Evolutionary conservation across 2,888 invertebrate genomes (phyloP), one percentile per base, ranked within the genome.

Genomic region (Poecilobothrus nobilitatus): DNA sequence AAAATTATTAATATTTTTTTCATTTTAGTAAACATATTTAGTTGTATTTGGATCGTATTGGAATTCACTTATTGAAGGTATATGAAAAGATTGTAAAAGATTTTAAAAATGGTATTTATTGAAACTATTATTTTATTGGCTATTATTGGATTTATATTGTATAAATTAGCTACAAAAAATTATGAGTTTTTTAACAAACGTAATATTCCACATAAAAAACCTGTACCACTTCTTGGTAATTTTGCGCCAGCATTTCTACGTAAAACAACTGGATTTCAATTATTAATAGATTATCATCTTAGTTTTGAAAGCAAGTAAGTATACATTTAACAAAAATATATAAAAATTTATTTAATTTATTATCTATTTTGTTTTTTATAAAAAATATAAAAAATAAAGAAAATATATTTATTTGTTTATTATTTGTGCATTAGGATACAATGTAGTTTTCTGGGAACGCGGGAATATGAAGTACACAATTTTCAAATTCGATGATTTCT

Each of bases 171-270:
- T 20, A 74, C 72, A 9, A 66, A 72, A 20, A 74, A 73, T 21
- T 73, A 74, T 71, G 73, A 75, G 64, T 76, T 70, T 66, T 79
- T 78, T 67, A 70, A 75, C 67, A 73, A 77, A 2, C 74, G 72
- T 0, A 76, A 76, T 15, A 71, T 79, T n/a, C 74, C 74, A 0
- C 72, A 72, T 63, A 74, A 74, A 9, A 74, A 77, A 41, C 79
- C 80, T 0, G 6, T 1, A 6, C 18, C 20, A n/a, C 1, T 65
- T 6, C 1, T 65, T 27, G 65, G 65, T 7, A 65, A 65, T 65
- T n/a, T 65, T 9, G 5, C 1, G 4, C 10, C n/a, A n/a, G n/a
- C 9, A 65, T 65, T 33, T n/a, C 5, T 65, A 1, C 15, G 15
- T 18, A 65, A n/a, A 18, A 2, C 8, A 37, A n/a, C 65, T 22